Evolutionary conservation across 2,888 invertebrate genomes (phyloP), one percentile per base, ranked within the genome.

Genomic region (Lasioglossum leucozonium): DNA sequence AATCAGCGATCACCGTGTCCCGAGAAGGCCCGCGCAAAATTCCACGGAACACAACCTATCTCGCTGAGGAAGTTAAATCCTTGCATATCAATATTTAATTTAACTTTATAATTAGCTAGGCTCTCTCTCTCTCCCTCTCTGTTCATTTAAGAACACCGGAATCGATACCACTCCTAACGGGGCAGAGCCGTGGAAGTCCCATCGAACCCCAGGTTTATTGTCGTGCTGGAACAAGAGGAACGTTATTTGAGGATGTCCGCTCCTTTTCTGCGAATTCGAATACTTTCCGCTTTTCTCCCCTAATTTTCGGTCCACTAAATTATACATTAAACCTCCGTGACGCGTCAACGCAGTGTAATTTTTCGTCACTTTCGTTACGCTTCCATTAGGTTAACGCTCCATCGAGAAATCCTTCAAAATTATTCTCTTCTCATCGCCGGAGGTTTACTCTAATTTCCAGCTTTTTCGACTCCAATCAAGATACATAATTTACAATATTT

Each of bases 1-100:
- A 73, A 81, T 76, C 82, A 65, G 26, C 62, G 82, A 72, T 82
- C 71, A 42, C 42, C 67, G 58, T 44, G 51, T 79, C 42, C 42
- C 42, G 22, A 26, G 71, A 69, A 51, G 71, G 26, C 34, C 67
- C 58, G 37, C 40, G 79, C n/a, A 40, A 67, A 75, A 82, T 82
- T 81, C 69, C 71, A 42, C 40, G 65, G 72, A 58, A 74, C 58
- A 26, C 73, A 74, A 58, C 30, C 73, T 69, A 47, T 82, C 73
- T 74, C 82, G 69, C 55, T 62, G 51, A 62, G 72, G 65, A 76
- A 83, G 42, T 76, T 72, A 62, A 44, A 81, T 72, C 72, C 75
- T 83, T 81, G 82, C 82, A 83, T 83, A 83, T 83, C 82, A 83
- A 81, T 83, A 81, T 83, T 83, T 83, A 72, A 83, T 83, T 83